Conservation (phyloP, 2,888 invertebrate species). For the Minunthozetes semirufus region DNA sequence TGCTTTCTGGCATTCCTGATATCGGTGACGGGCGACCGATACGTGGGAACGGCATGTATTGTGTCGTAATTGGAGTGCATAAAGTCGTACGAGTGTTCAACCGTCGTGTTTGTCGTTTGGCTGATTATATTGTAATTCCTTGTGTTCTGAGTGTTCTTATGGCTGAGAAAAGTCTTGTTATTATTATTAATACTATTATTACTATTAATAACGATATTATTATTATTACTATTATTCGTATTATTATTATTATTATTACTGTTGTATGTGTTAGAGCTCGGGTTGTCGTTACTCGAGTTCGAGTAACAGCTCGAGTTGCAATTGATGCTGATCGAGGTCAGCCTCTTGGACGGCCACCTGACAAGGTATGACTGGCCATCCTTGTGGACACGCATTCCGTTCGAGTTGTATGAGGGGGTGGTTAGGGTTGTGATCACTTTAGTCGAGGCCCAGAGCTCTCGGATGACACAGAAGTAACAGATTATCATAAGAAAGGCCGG, state of each 20-base stretch:
- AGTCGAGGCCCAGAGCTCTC: constrained; percentile 50
- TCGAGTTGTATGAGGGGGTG: constrained; percentile 34
- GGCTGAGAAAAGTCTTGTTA: neutral
- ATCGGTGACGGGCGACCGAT: constrained; percentile 33
- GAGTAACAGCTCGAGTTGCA: constrained; percentile 2
- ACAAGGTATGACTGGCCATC: constrained; percentile 29
- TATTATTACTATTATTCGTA: neutral
- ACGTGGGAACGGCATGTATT: neutral
- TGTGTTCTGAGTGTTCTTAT: neutral
- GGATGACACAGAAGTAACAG: constrained; percentile 50
- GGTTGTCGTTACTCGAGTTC: neutral
- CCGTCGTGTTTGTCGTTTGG: neutral
- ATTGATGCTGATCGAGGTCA: constrained; percentile 15
- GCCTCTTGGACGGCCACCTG: constrained; percentile 31
- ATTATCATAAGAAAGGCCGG: constrained; percentile 49
- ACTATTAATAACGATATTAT: neutral
- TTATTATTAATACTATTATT: neutral
- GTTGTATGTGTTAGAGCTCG: neutral
- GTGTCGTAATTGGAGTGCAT: neutral
- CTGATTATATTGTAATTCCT: neutral
- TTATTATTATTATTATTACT: neutral
- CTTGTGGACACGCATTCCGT: constrained; percentile 13
- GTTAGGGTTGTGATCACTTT: constrained; percentile 48
- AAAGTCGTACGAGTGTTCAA: constrained; percentile 1
- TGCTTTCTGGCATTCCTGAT: constrained; percentile 37